These are phyloP conservation scores for Dendrolimus houi DNA, from an alignment of 2,888 invertebrate species.

Conservation along the genomic window DNA sequence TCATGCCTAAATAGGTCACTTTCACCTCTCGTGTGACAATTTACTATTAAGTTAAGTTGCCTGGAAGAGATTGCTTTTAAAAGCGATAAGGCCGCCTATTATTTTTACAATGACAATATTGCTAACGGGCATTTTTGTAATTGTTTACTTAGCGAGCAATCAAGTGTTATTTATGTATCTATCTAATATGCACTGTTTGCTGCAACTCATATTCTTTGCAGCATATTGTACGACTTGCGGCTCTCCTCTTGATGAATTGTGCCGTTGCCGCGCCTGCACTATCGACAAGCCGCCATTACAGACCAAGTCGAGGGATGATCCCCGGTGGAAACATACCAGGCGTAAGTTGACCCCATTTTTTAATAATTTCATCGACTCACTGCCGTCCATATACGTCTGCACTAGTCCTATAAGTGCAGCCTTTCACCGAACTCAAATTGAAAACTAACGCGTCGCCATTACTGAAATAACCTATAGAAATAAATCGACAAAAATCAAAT, in stretches of 20 bases:
- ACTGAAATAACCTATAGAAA: neutral
- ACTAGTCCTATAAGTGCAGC: constrained; percentile 47
- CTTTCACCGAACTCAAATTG: constrained; percentile 44
- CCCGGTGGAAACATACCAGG: constrained; percentile 36
- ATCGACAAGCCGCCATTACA: constrained; percentile 18
- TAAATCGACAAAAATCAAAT: neutral
- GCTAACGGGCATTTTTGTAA: too few relatives aligned
- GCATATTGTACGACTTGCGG: constrained; percentile 40
- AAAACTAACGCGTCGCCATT: constrained; percentile 21
- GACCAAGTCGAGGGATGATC: constrained; percentile 34
- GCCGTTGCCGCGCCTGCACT: constrained; percentile 37
- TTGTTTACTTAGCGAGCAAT: too few relatives aligned
- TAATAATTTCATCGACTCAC: constrained; percentile 16
- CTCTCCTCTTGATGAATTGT: constrained; percentile 24
- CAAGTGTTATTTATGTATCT: neutral
- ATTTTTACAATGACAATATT: too few relatives aligned
- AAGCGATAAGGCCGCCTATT: too few relatives aligned
- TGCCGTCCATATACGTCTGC: constrained; percentile 12
- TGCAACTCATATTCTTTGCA: neutral
- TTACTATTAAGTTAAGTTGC: too few relatives aligned
- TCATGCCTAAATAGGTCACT: too few relatives aligned
- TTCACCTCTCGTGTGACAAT: too few relatives aligned
- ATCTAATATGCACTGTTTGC: neutral
- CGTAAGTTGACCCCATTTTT: constrained; percentile 8
- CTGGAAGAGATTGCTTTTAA: too few relatives aligned